These are phyloP conservation scores for Bursaphelenchus mucronatus DNA, from an alignment of 1,140 invertebrate genomes.

Conservation along the genomic window DNA sequence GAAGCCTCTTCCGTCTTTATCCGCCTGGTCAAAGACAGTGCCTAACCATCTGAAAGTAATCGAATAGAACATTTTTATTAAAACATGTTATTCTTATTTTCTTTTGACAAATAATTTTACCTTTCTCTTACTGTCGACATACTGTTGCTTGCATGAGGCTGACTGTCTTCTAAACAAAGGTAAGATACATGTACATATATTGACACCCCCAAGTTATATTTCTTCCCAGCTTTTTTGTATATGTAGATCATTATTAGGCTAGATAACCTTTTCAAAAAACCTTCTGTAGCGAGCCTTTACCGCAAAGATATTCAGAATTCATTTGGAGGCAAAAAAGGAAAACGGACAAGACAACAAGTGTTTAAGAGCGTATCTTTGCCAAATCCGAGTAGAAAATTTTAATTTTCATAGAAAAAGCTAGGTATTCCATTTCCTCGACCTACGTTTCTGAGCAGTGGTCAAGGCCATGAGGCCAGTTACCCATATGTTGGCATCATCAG, in stretches of 20 bases:
- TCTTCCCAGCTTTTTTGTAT: too few species aligned
- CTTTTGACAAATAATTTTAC: neutral
- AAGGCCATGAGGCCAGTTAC: constrained; percentile 61
- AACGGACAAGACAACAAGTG: too few species aligned
- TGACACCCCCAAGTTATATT: too few species aligned
- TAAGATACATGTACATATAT: neutral
- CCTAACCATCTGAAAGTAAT: constrained; percentile 63
- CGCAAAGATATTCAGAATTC: too few species aligned
- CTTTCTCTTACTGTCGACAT: constrained; percentile 38
- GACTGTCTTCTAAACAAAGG: constrained; percentile 23
- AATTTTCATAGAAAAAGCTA: too few species aligned
- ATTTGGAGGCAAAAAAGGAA: too few species aligned
- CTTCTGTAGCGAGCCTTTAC: too few species aligned
- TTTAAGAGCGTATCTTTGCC: too few species aligned
- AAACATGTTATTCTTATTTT: too few species aligned
- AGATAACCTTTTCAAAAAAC: too few species aligned
- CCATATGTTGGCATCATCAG: constrained; percentile 70
- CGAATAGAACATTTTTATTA: neutral
- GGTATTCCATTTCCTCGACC: neutral
- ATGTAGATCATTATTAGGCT: too few species aligned
- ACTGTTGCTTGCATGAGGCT: constrained; percentile 20
- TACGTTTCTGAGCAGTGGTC: constrained; percentile 46
- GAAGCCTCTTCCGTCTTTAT: constrained; percentile 63
- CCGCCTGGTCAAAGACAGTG: constrained; percentile 66
- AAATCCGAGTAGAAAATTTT: too few species aligned